Evolutionary conservation across 2,113 vertebrate genomes (phyloP).

Genomic region (Malurus melanocephalus): DNA sequence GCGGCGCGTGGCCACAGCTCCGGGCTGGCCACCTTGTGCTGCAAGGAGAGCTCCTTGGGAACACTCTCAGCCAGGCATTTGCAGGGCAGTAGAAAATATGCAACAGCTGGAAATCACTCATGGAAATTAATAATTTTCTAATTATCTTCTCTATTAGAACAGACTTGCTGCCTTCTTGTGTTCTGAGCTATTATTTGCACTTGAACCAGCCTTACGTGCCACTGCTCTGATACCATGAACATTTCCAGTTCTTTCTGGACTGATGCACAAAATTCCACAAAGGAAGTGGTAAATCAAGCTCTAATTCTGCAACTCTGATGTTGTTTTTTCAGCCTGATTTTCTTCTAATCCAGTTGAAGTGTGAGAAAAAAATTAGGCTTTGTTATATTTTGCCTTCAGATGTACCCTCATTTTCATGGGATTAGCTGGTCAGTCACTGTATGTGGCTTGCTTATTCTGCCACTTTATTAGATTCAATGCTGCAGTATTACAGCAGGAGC

Average conservation of each 20-base stretch:
- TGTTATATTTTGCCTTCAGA: background rate
- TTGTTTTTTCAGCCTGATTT: background rate
- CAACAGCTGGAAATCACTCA: background rate
- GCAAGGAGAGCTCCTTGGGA: background rate
- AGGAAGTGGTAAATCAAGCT: background rate
- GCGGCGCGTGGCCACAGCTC: accelerated
- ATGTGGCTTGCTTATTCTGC: background rate
- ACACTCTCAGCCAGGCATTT: background rate
- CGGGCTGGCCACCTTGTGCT: background rate
- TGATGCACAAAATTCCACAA: background rate
- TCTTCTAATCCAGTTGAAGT: background rate
- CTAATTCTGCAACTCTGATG: background rate
- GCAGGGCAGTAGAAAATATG: accelerated
- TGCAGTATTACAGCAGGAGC: background rate
- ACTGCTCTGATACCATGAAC: accelerated
- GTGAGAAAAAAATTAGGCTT: background rate
- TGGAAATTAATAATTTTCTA: background rate
- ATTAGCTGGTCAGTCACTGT: background rate
- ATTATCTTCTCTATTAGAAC: background rate
- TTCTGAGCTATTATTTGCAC: background rate
- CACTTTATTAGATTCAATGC: background rate
- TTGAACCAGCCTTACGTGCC: accelerated
- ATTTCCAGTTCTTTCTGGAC: background rate
- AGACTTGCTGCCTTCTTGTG: background rate
- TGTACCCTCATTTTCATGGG: background rate